phyloP scores from a whole-genome alignment of 2,113 vertebrate genomes.

The Anhinga anhinga region DNA sequence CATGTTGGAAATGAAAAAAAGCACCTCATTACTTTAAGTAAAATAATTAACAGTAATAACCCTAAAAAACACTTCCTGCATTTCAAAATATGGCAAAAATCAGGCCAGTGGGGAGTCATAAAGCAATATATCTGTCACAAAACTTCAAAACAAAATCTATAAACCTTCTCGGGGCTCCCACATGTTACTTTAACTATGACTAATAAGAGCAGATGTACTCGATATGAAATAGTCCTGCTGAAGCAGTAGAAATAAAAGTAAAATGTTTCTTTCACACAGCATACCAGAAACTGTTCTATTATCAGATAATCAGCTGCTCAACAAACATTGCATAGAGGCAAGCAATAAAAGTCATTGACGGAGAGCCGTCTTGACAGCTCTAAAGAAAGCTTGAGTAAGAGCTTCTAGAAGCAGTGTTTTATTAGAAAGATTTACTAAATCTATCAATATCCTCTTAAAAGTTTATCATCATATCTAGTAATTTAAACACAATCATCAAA shows the following conservation, averaged over 20 bases:
- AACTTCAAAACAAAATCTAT: neutral
- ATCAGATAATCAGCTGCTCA: conserved; percentile 31
- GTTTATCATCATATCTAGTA: neutral
- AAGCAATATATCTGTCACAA: neutral
- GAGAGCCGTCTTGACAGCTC: neutral
- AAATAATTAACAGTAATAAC: conserved; percentile 41
- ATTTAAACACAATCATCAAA: neutral
- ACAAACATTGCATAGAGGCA: conserved; percentile 1
- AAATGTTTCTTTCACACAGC: neutral
- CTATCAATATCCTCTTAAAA: neutral
- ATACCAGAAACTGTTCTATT: neutral
- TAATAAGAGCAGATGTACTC: conserved; percentile 22
- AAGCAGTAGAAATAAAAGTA: conserved; percentile 29
- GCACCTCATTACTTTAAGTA: neutral
- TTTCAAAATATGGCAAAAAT: conserved; percentile 19
- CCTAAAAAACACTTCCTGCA: neutral
- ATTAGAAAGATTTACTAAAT: neutral
- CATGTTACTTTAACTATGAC: neutral
- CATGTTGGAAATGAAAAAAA: neutral
- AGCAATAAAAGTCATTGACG: conserved; percentile 19
- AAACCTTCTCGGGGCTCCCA: neutral
- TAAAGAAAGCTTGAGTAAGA: conserved; percentile 26
- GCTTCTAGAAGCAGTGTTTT: neutral
- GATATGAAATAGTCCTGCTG: neutral
- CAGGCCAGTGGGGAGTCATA: neutral